Evolutionary conservation across 2,888 invertebrate species (phyloP).

Genomic region (Amiota communis): DNA sequence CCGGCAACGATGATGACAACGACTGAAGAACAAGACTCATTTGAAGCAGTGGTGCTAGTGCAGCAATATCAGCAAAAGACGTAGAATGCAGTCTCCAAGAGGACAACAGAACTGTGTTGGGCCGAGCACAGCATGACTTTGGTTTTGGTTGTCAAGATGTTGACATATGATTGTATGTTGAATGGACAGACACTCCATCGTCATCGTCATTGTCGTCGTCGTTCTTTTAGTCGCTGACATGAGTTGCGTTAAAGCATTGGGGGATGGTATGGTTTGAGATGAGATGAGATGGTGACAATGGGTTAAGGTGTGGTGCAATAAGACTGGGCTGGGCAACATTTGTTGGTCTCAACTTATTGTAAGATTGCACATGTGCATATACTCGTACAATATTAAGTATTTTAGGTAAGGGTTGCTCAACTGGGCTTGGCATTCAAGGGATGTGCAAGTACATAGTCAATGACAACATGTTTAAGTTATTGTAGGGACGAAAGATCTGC

Average conservation of each 20-base stretch:
- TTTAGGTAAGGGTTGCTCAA: neutral
- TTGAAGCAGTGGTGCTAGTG: slow-evolving; percentile 12
- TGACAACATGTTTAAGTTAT: slow-evolving; percentile 3
- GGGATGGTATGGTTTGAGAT: neutral
- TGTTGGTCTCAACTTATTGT: slow-evolving; percentile 52
- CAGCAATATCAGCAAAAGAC: neutral
- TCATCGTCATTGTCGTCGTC: too few relatives aligned
- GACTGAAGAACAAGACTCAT: slow-evolving; percentile 26
- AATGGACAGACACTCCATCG: slow-evolving; percentile 1
- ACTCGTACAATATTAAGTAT: neutral
- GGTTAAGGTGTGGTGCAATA: neutral
- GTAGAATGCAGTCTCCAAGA: slow-evolving; percentile 28
- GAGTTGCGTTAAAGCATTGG: too few relatives aligned
- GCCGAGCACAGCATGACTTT: slow-evolving; percentile 8
- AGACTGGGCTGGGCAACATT: neutral
- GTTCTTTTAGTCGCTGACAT: too few relatives aligned
- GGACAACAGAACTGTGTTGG: slow-evolving; percentile 22
- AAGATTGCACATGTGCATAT: slow-evolving; percentile 45
- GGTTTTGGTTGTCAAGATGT: slow-evolving; percentile 26
- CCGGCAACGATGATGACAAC: slow-evolving; percentile 44
- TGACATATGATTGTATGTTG: slow-evolving; percentile 26
- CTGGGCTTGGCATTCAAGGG: neutral
- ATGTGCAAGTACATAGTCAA: neutral
- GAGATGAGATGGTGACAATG: neutral
- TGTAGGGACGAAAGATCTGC: too few relatives aligned